phyloP scores from a whole-genome alignment of 2,888 invertebrate species.

The Idaea biselata region DNA sequence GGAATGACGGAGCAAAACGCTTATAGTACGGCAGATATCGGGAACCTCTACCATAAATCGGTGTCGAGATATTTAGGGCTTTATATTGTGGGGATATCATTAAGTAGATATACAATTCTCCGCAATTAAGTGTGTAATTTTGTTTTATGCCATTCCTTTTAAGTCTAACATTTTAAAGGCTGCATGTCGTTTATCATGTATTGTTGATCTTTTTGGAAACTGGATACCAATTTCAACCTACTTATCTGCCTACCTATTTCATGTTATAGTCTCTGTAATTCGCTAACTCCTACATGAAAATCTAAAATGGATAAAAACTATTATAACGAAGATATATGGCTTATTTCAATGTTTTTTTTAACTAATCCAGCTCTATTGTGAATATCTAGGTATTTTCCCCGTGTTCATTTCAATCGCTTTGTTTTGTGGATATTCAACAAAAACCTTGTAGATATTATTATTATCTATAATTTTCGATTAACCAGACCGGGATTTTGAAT shows the following conservation, averaged over 20 bases:
- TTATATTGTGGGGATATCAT: background rate
- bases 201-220: background rate
- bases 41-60: too few species aligned
- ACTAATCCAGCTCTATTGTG: background rate
- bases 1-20: too few species aligned
- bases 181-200: background rate
- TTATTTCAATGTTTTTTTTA: background rate
- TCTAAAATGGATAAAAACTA: background rate
- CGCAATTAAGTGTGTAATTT: background rate
- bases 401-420: background rate
- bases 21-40: too few species aligned
- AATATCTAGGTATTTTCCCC: background rate
- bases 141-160: background rate
- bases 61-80: too few species aligned
- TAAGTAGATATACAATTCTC: background rate
- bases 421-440: too few species aligned
- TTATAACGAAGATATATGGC: background rate
- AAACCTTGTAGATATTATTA: too few species aligned
- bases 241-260: background rate
- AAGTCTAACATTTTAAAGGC: background rate
- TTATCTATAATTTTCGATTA: too few species aligned
- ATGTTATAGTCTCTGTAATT: background rate
- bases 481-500: too few species aligned
- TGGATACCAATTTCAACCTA: constrained; percentile 1
- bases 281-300: background rate